Evolutionary conservation across 2,113 vertebrate genomes (phyloP), one percentile per base, ranked within the genome.

Genomic region (Anhinga rufa): DNA sequence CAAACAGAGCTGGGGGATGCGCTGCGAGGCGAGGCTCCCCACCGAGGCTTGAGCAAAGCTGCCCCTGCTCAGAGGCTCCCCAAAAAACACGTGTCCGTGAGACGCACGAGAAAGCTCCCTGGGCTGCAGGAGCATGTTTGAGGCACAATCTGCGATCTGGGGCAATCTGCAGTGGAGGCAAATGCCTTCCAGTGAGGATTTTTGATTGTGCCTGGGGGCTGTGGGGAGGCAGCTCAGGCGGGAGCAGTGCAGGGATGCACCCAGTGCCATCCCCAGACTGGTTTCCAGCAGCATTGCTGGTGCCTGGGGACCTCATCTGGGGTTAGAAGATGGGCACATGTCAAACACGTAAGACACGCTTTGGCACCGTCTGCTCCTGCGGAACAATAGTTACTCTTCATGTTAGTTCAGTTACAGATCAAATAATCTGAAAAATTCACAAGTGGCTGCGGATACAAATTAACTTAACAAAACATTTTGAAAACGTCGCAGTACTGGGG

Each of bases 381-480:
- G 36, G 95, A 95, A 90, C 96, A 80, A 80, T 74, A 57, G 94
- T 93, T 81, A 55, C 85, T 81, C 93, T 58, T 55, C 51, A 1
- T 96, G 94, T 84, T 90, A 79, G 97, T 86, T 96, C 95, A 92
- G 92, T 89, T 92, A 85, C 94, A 94, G 93, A 92, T 94, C 96
- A 95, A 94, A 96, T 77, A 85, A 92, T 84, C 90, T 81, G 80
- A 77, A 87, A 95, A 92, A 89, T 69, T 94, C 96, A 87, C 93
- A 86, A 92, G 94, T 48, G 95, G 95, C 95, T 93, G 93, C 69
- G 28, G 94, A 90, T 93, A 96, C 93, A 97, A 97, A 97, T 97
- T 96, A 96, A 93, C 93, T 89, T 87, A 93, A 92, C 94, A 96
- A 96, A 97, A 87, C 90, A 87, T 90, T 91, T 82, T 75, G 94